Evolutionary conservation across 2,113 vertebrate genomes (phyloP).

Genomic region (Forbesichthys papilliferus): DNA sequence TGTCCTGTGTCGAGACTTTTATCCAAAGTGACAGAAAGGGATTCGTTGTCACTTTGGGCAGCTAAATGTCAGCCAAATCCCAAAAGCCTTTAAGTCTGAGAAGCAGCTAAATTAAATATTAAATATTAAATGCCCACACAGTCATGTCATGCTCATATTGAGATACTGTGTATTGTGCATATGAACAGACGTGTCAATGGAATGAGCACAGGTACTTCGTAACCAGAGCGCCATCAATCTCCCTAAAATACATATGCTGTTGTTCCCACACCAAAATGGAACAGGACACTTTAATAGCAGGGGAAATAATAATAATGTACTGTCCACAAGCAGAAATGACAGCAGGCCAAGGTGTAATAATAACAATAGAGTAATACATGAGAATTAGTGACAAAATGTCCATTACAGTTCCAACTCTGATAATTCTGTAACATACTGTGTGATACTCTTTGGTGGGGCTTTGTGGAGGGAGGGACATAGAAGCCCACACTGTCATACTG

Average conservation of each 20-base stretch:
- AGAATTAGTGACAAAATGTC: constrained; percentile 8
- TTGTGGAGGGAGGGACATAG: too few species aligned
- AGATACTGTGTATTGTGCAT: neutral
- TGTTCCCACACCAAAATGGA: constrained; percentile 3
- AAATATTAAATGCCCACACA: constrained; percentile 24
- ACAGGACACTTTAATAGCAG: constrained; percentile 26
- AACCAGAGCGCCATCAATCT: constrained; percentile 32
- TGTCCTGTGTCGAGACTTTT: constrained; percentile 16
- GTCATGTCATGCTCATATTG: constrained; percentile 5
- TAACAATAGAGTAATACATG: constrained; percentile 22
- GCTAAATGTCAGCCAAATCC: constrained; percentile 36
- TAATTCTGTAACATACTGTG: too few species aligned
- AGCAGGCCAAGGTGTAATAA: constrained; percentile 34
- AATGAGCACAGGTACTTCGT: constrained; percentile 35
- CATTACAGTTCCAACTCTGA: neutral
- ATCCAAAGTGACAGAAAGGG: constrained; percentile 34
- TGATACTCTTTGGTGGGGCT: too few species aligned
- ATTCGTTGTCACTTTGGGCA: constrained; percentile 44
- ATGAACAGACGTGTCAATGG: constrained; percentile 30
- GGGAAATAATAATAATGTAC: constrained; percentile 13
- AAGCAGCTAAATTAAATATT: constrained; percentile 29
- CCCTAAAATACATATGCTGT: constrained; percentile 42
- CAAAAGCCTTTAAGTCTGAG: constrained; percentile 30
- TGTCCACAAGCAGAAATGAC: constrained; percentile 19
- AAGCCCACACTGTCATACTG: too few species aligned